Percentiles rank a stretch among this genome's conserved stretches.
phyloP scores from a whole-genome alignment of 2,797 vertebrate genomes.

The Merluccius polli region DNA sequence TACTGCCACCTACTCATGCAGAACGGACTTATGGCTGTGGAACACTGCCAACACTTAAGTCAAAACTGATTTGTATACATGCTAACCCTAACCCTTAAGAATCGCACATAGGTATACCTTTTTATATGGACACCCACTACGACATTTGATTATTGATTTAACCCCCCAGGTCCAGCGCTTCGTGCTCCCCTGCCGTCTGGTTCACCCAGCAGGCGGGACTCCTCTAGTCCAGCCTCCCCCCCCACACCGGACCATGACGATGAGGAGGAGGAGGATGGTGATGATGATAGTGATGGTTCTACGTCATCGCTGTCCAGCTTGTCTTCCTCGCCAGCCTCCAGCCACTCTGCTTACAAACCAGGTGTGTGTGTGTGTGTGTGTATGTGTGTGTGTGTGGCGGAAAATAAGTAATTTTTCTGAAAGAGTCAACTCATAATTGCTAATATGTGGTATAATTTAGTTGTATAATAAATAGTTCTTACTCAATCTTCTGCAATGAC shows the following conservation, averaged over 20 bases:
- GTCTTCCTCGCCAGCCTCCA: constrained; percentile 33
- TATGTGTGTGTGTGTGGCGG: constrained; percentile 38
- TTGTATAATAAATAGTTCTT: background rate
- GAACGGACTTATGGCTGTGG: background rate
- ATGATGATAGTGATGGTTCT: constrained; percentile 36
- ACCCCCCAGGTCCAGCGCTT: constrained; percentile 15
- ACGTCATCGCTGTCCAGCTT: constrained; percentile 52
- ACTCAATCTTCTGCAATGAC: background rate
- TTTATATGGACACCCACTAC: background rate
- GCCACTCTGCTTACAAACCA: constrained; percentile 39
- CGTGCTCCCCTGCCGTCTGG: constrained; percentile 8
- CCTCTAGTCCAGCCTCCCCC: constrained; percentile 37
- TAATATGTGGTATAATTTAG: too few relatives aligned
- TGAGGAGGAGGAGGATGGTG: constrained; percentile 26
- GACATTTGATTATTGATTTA: too few relatives aligned
- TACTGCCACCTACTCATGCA: background rate
- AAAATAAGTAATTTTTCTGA: background rate
- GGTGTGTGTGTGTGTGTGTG: constrained; percentile 41
- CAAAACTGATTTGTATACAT: too few relatives aligned
- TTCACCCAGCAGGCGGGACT: constrained; percentile 30
- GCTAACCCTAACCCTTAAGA: too few relatives aligned
- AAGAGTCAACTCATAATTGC: too few relatives aligned
- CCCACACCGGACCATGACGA: constrained; percentile 4
- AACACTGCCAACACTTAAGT: too few relatives aligned
- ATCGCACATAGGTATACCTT: background rate